phyloP scores from a whole-genome alignment of 2,888 invertebrate genomes.

The Stenodema calcarata region DNA sequence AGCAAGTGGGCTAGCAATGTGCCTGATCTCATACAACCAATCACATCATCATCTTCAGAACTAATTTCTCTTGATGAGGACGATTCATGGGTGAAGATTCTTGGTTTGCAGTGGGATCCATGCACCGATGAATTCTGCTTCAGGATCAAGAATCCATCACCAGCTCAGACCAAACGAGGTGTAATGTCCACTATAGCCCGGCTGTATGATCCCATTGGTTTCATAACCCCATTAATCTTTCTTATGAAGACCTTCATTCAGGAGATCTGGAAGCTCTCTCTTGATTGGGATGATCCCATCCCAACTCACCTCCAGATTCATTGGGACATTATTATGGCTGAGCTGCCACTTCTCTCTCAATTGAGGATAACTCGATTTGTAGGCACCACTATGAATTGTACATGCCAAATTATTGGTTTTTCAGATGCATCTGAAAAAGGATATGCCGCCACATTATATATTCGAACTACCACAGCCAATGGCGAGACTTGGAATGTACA shows the following conservation, averaged over 20 bases:
- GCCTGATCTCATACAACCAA: neutral
- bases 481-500: neutral
- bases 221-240: neutral
- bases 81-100: neutral
- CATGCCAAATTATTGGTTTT: neutral
- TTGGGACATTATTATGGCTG: neutral
- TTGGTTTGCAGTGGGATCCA: no score
- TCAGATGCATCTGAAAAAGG: no score
- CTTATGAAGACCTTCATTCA: neutral
- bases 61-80: constrained; percentile 15
- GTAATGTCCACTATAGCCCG: constrained; percentile 49
- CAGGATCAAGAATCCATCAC: neutral
- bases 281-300: neutral
- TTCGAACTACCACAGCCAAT: neutral
- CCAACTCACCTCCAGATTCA: neutral
- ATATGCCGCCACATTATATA: neutral
- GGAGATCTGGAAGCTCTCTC: neutral
- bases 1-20: constrained; percentile 44
- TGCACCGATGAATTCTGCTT: neutral
- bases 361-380: neutral
- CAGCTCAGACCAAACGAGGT: constrained; percentile 56
- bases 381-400: no score
- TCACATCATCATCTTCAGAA: neutral
- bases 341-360: neutral
- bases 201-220: constrained; percentile 3